These are phyloP conservation scores for Drosophila picticornis DNA, from an alignment of 2,888 invertebrate species.

Conservation along the genomic window DNA sequence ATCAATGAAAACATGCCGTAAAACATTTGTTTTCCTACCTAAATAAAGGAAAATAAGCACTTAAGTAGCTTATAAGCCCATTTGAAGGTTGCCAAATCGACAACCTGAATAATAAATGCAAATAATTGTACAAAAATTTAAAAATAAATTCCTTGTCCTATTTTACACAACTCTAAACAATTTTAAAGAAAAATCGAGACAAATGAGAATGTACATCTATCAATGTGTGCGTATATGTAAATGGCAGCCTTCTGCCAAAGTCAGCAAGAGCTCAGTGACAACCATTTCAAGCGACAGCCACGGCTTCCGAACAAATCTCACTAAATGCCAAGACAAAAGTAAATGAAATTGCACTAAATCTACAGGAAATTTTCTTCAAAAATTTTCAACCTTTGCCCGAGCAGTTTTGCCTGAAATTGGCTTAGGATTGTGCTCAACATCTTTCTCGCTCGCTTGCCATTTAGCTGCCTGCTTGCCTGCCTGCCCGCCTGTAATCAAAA, in stretches of 20 bases:
- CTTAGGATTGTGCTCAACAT: conserved; percentile 39
- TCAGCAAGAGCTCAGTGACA: conserved; percentile 33
- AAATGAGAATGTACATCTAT: conserved; percentile 30
- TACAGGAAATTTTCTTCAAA: conserved; percentile 60
- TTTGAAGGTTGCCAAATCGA: conserved; percentile 19
- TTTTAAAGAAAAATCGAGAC: conserved; percentile 17
- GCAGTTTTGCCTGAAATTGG: conserved; percentile 44
- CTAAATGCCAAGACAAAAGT: conserved; percentile 81
- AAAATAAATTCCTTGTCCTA: not conserved
- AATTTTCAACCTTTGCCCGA: conserved; percentile 69
- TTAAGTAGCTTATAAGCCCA: conserved; percentile 18
- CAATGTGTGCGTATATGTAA: conserved; percentile 5
- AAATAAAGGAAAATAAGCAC: conserved; percentile 9
- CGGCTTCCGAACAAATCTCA: conserved; percentile 70
- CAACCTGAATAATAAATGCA: not conserved
- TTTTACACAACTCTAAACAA: not conserved
- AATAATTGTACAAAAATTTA: conserved; percentile 9
- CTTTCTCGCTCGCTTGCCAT: conserved; percentile 24
- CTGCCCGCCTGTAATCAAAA: conserved; percentile 45
- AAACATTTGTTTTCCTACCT: not conserved
- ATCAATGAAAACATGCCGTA: not conserved
- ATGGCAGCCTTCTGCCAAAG: conserved; percentile 9
- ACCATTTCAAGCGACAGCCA: conserved; percentile 51
- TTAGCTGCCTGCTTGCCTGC: conserved; percentile 1
- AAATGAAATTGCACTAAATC: conserved; percentile 83